Percentiles rank a stretch among this genome's conserved stretches.
Evolutionary conservation across 2,888 invertebrate species (phyloP).

Genomic region (Chloroclysta siterata): DNA sequence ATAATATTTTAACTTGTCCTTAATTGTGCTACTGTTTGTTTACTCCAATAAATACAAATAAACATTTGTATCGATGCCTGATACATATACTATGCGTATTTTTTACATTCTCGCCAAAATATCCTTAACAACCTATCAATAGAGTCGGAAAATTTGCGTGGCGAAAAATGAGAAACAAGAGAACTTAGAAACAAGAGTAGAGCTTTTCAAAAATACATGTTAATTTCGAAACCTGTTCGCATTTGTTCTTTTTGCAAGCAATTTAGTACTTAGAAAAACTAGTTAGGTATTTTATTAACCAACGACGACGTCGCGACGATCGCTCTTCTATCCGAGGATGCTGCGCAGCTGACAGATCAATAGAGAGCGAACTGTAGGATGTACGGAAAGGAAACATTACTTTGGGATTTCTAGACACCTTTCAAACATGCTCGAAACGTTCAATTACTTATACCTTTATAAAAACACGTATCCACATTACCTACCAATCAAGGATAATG

Average conservation of each 20-base stretch:
- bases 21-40: too few relatives aligned
- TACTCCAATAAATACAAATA: too few relatives aligned
- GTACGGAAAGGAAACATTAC: conserved; percentile 22
- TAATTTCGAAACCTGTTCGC: neutral
- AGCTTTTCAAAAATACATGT: too few relatives aligned
- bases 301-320: conserved; percentile 5
- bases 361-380: conserved; percentile 61
- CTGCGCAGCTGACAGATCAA: conserved; percentile 72
- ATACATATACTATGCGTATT: neutral
- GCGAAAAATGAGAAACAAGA: too few relatives aligned
- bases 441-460: neutral
- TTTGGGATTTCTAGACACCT: neutral
- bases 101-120: neutral
- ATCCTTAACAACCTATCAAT: conserved; percentile 4
- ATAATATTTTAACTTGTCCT: too few relatives aligned
- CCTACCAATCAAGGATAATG: too few relatives aligned
- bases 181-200: too few relatives aligned
- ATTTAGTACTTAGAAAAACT: neutral
- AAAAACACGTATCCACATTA: too few relatives aligned
- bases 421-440: neutral
- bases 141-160: conserved; percentile 5
- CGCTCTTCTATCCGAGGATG: conserved; percentile 50
- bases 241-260: neutral
- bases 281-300: conserved; percentile 2
- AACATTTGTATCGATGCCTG: too few relatives aligned